phyloP scores from a whole-genome alignment of 2,113 vertebrate genomes.

The Gnathonemus echidnorhynchus region DNA sequence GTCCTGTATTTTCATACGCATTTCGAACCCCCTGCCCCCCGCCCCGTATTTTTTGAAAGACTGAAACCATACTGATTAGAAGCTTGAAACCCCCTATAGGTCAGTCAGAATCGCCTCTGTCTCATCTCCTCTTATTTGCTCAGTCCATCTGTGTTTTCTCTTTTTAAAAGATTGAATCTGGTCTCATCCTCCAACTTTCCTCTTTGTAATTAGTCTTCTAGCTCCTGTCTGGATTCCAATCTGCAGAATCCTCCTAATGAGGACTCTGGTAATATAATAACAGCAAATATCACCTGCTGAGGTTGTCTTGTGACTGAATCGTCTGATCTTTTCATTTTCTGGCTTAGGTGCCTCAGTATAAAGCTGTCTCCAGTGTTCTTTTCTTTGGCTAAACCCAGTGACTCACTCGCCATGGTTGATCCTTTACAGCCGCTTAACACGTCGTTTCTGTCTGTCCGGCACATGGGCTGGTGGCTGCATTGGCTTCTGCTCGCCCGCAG shows the following conservation, averaged over 20 bases:
- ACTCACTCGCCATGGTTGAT: not conserved
- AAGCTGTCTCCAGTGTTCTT: not conserved
- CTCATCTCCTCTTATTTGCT: not conserved
- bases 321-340: not conserved
- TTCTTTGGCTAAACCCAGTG: not conserved
- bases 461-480: not conserved
- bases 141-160: not conserved
- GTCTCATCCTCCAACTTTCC: not conserved
- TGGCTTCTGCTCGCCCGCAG: not conserved
- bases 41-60: not conserved
- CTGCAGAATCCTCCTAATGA: not conserved
- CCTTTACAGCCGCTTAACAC: not conserved
- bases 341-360: not conserved
- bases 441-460: not conserved
- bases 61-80: not conserved
- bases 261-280: not conserved
- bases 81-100: not conserved
- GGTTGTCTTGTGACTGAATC: not conserved
- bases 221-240: not conserved
- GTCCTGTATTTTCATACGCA: not conserved
- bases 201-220: not conserved
- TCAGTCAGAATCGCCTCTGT: not conserved
- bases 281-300: not conserved
- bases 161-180: not conserved
- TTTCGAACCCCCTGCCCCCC: not conserved